These are phyloP conservation scores for Meriones psammophilus DNA, from an alignment of 2,797 vertebrate genomes.

Conservation along the genomic window DNA sequence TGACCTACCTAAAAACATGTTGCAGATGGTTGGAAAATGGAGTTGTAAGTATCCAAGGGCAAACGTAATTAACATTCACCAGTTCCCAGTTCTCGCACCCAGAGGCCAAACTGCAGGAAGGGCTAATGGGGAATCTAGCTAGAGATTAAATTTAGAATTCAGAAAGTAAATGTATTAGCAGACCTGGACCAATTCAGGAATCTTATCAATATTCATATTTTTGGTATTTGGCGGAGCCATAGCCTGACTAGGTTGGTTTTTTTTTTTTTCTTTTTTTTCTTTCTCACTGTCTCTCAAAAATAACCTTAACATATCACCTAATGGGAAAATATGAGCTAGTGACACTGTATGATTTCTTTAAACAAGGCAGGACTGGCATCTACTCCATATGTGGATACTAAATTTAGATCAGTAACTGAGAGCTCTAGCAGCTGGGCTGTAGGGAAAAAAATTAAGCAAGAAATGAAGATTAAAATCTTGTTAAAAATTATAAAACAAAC, in stretches of 20 bases:
- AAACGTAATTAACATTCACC: conserved; percentile 37
- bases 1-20: conserved; percentile 4
- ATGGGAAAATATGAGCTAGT: background rate
- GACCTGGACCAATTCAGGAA: background rate
- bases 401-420: conserved; percentile 70
- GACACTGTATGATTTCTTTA: background rate
- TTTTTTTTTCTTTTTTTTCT: background rate
- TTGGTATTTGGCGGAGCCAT: conserved; percentile 41
- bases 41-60: conserved; percentile 4
- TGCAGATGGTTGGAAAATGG: background rate
- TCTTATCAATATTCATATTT: conserved; percentile 61
- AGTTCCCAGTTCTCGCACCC: background rate
- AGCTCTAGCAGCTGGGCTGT: conserved; percentile 58
- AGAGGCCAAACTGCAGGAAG: background rate
- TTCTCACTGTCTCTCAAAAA: background rate
- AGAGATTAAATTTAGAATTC: conserved; percentile 28
- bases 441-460: background rate
- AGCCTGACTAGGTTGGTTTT: background rate
- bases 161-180: conserved; percentile 15
- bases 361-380: conserved; percentile 37
- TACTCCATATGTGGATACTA: conserved; percentile 62
- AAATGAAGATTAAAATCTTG: background rate
- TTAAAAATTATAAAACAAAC: background rate
- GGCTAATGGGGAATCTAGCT: background rate
- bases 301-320: background rate